Conservation (phyloP, 2,888 invertebrate genomes). For the Microplitis manilae region DNA sequence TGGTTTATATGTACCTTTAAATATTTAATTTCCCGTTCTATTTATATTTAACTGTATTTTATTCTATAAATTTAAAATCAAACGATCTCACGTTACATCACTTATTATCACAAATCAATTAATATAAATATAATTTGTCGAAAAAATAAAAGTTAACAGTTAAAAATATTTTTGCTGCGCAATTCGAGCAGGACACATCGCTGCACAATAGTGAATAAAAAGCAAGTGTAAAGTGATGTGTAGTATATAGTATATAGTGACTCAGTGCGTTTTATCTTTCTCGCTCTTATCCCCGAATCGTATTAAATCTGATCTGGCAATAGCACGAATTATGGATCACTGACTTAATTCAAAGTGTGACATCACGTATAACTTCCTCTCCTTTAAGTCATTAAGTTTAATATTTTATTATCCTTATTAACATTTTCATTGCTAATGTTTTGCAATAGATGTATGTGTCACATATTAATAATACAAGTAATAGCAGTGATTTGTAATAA, state of each 20-base stretch:
- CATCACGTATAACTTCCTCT: conserved; percentile 47
- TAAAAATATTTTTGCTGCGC: conserved; percentile 21
- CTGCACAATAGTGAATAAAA: conserved; percentile 49
- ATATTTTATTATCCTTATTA: conserved; percentile 21
- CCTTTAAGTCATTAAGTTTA: conserved; percentile 23
- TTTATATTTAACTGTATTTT: background rate
- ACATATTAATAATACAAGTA: background rate
- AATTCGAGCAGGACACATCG: conserved; percentile 35
- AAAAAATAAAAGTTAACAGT: conserved; percentile 10
- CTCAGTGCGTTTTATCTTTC: conserved; percentile 44
- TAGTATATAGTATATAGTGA: conserved; percentile 45
- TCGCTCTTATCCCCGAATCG: conserved; percentile 38
- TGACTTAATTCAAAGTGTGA: conserved; percentile 51
- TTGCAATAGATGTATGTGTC: conserved; percentile 16
- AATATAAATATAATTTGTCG: conserved; percentile 1
- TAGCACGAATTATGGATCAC: conserved; percentile 48
- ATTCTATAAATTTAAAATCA: background rate
- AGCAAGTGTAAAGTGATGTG: conserved; percentile 26
- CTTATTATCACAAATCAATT: background rate
- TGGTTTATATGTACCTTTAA: conserved; percentile 1
- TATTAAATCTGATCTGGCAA: conserved; percentile 35
- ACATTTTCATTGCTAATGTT: conserved; percentile 1
- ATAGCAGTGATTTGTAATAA: background rate
- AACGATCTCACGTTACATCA: conserved; percentile 3
- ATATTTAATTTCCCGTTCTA: background rate